Evolutionary conservation across 2,888 invertebrate genomes (phyloP), one percentile per base, ranked within the genome.

Genomic region (Euclidia mi): DNA sequence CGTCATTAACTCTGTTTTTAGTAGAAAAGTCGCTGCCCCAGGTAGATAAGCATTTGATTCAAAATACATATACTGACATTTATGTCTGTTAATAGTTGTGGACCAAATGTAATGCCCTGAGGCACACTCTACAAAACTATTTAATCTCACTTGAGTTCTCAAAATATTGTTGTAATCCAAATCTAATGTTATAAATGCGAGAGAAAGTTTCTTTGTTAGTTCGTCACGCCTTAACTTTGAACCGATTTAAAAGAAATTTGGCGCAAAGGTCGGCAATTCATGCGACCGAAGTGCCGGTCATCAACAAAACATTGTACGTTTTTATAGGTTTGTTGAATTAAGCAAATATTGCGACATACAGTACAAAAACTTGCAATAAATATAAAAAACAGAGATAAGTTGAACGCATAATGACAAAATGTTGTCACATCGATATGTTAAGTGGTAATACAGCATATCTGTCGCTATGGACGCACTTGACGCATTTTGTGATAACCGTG

Each of bases 321-420:
- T 2, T 3, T 7, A 25, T 25, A n/a, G n/a, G n/a, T n/a, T n/a
- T 1, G 20, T 25, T 25, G 7, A 3, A 25, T 25, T 25, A 6
- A 2, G 0, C 20, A 25, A 25, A 3, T 32, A 32, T 32, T 32
- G 4, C 2, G 34, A 4, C 14, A 32, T 34, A 14, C 2, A 34
- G 14, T 7, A 7, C 9, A 34, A 14, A 11, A 34, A 46, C 31
- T 46, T 3, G 17, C 28, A 37, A 15, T 46, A 35, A 28, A 46
- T 28, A 3, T 37, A 15, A 10, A 46, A 46, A 37, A 46, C 46
- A 15, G 25, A n/a, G 37, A 45, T 28, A 46, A 46, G n/a, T n/a
- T n/a, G n/a, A 7, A 15, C n/a, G 18, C 35, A 25, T 25, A 25
- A 15, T 46, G 28, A 37, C 46, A 46, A 46, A 46, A 46, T 31